Evolutionary conservation across 2,797 vertebrate genomes (phyloP).

Genomic region (Pseudomugil tenellus): DNA sequence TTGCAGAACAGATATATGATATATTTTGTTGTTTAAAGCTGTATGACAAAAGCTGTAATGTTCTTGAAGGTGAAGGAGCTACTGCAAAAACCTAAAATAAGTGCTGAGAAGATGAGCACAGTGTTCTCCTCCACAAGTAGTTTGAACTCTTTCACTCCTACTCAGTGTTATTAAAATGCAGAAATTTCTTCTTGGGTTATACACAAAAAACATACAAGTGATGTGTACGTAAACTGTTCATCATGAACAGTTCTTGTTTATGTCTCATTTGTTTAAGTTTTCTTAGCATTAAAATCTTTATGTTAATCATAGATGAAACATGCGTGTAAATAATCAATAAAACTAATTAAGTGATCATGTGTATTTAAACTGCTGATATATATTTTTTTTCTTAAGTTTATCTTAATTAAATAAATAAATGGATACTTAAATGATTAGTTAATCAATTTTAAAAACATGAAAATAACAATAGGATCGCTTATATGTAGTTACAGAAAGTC

Average conservation of each 20-base stretch:
- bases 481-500: background rate
- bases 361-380: background rate
- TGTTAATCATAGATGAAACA: background rate
- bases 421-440: background rate
- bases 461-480: background rate
- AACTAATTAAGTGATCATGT: background rate
- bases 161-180: slow-evolving; percentile 50
- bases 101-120: slow-evolving; percentile 45
- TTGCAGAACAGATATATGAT: background rate
- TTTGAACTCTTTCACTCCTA: slow-evolving; percentile 54
- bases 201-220: slow-evolving; percentile 22
- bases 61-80: slow-evolving; percentile 25
- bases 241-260: slow-evolving; percentile 1
- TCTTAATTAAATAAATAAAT: background rate
- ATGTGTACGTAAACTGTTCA: slow-evolving; percentile 29
- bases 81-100: slow-evolving; percentile 42
- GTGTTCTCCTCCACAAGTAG: slow-evolving; percentile 52
- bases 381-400: background rate
- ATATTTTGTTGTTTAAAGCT: background rate
- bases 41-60: slow-evolving; percentile 4
- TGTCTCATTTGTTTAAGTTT: background rate
- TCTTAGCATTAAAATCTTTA: background rate
- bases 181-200: slow-evolving; percentile 17
- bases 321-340: background rate
- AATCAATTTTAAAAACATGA: background rate